These are phyloP conservation scores for Gerosis bhagava DNA, from an alignment of 2,888 invertebrate species.

Conservation along the genomic window DNA sequence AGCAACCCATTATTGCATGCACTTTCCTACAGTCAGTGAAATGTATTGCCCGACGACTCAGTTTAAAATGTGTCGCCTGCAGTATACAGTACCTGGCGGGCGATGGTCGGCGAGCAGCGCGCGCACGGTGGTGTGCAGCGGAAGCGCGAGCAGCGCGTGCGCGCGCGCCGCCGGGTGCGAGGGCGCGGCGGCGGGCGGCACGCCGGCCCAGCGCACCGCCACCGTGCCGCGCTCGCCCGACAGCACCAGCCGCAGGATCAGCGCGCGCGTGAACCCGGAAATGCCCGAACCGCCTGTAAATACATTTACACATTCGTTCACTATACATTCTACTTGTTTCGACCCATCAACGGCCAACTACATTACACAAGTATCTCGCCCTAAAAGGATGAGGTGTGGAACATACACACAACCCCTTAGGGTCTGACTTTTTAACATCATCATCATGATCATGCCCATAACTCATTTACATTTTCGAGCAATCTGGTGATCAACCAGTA, in stretches of 20 bases:
- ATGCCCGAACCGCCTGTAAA: slow-evolving; percentile 80
- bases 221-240: slow-evolving; percentile 93
- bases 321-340: too few relatives aligned
- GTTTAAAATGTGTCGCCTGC: too few relatives aligned
- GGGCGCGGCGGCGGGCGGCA: slow-evolving; percentile 87
- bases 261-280: slow-evolving; percentile 93
- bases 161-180: slow-evolving; percentile 74
- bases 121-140: slow-evolving; percentile 88
- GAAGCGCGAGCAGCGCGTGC: slow-evolving; percentile 88
- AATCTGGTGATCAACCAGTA: too few relatives aligned
- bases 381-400: too few relatives aligned
- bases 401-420: too few relatives aligned
- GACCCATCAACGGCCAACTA: too few relatives aligned
- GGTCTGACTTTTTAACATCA: too few relatives aligned
- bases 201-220: slow-evolving; percentile 81
- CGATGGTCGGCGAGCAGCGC: slow-evolving; percentile 86
- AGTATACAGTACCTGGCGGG: slow-evolving; percentile 49
- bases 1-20: neutral
- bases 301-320: neutral
- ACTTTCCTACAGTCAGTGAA: too few relatives aligned
- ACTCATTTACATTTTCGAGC: too few relatives aligned
- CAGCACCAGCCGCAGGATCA: slow-evolving; percentile 92
- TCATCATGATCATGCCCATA: too few relatives aligned
- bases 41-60: too few relatives aligned
- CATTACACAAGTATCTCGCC: too few relatives aligned